Evolutionary conservation across 1,140 invertebrate species (phyloP), one percentile per base, ranked within the genome.

Genomic region (Drosophila repletoides): DNA sequence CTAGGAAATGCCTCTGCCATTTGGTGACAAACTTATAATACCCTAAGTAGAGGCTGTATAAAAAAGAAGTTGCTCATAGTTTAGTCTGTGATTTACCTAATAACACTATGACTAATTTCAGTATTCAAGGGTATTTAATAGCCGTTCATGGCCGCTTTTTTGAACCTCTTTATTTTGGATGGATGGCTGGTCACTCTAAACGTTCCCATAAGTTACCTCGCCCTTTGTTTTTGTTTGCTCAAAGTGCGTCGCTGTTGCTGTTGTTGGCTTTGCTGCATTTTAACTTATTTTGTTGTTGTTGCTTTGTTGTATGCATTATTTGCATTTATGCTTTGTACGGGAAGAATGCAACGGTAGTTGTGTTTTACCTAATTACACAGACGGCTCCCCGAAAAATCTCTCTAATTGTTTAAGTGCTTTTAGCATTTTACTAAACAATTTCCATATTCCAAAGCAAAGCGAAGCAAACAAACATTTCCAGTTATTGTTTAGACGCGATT

Each of bases 351-450:
- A 77, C 74, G 53, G 79, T 83, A 74, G 79, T 77, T 64, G 41
- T 83, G 77, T 84, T 84, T 84, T 84, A 84, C 79, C 79, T 84
- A 84, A 83, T 83, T 74, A 83, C 74, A 84, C 71, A 83, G n/a
- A n/a, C 48, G 52, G 56, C 46, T 61, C 29, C 56, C 56, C 56
- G 17, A 31, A 48, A 63, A 68, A 68, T 68, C 43, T 81, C 55
- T 83, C 77, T 84, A 84, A 84, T 86, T 84, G 80, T 79, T 84
- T 84, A 84, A 84, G 79, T 84, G 79, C 71, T 84, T 84, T 84
- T 79, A 86, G 80, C 79, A 65, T 84, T 84, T 79, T 56, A 69
- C 79, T 68, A 83, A 83, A 83, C 69, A 77, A 84, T 84, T 83
- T 77, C 60, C 74, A 84, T 76, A 83, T 56, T 63, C 68, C 83